These are phyloP conservation scores for Heterodera filipjevi DNA, from an alignment of 2,888 invertebrate species.

Conservation along the genomic window DNA sequence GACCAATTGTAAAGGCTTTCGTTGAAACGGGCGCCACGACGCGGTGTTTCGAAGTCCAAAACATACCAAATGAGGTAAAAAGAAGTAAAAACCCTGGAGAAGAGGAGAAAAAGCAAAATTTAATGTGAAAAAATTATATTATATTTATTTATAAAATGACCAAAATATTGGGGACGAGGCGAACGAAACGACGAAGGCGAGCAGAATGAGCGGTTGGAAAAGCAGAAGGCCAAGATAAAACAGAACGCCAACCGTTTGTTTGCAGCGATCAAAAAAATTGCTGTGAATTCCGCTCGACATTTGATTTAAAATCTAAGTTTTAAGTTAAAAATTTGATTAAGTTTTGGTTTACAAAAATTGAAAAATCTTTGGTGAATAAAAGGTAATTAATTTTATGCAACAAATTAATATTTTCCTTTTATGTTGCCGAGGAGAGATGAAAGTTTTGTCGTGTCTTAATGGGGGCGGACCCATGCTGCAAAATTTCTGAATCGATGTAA, in stretches of 20 bases:
- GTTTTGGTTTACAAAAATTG: not conserved
- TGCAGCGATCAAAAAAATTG: constrained; percentile 12
- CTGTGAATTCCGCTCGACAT: not conserved
- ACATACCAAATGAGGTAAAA: constrained; percentile 33
- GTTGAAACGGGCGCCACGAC: constrained; percentile 16
- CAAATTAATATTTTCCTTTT: too few relatives aligned
- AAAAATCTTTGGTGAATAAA: too few relatives aligned
- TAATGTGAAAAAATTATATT: not conserved
- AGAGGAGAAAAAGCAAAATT: not conserved
- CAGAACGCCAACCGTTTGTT: constrained; percentile 19
- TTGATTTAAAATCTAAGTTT: not conserved
- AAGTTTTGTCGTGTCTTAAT: too few relatives aligned
- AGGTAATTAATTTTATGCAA: too few relatives aligned
- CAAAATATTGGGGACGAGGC: constrained; percentile 28
- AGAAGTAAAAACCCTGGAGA: constrained; percentile 16
- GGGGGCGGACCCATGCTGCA: too few relatives aligned
- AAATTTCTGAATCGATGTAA: too few relatives aligned
- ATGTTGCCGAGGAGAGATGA: too few relatives aligned
- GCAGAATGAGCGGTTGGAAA: constrained; percentile 9
- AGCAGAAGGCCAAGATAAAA: constrained; percentile 16
- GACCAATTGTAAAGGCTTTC: constrained; percentile 24
- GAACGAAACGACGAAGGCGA: constrained; percentile 15
- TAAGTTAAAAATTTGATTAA: not conserved
- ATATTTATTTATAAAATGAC: constrained; percentile 20
- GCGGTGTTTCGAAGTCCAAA: constrained; percentile 25